phyloP scores from a whole-genome alignment of 2,797 vertebrate genomes.

The Notamacropus eugenii region DNA sequence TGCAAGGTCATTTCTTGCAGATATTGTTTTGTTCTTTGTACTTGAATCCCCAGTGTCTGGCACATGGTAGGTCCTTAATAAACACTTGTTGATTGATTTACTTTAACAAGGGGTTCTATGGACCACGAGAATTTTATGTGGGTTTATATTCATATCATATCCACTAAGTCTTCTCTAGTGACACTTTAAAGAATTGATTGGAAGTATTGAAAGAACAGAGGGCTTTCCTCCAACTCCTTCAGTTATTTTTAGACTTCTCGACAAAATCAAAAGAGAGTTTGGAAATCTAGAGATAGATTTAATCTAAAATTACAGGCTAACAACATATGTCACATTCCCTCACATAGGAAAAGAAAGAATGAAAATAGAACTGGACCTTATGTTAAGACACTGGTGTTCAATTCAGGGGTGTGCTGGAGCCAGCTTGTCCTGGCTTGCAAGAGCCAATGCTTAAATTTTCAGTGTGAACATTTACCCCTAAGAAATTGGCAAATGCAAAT shows the following conservation, averaged over 20 bases:
- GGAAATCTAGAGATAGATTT: conserved; percentile 52
- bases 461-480: not conserved
- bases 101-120: not conserved
- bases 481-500: not conserved
- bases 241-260: conserved; percentile 9
- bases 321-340: not conserved
- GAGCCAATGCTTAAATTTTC: not conserved
- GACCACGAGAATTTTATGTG: not conserved
- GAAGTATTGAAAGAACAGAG: not conserved
- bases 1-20: not conserved
- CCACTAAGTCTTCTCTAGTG: not conserved
- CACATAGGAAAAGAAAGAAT: not conserved
- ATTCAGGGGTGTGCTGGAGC: not conserved
- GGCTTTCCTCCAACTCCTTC: conserved; percentile 1
- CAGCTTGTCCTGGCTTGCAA: not conserved
- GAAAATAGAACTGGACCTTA: not conserved
- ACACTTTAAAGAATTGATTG: conserved; percentile 13
- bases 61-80: not conserved
- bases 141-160: conserved; percentile 22
- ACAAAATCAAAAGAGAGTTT: conserved; percentile 22
- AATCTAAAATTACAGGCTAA: conserved; percentile 49
- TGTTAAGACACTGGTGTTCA: not conserved
- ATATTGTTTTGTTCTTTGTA: not conserved
- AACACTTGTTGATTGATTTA: not conserved
- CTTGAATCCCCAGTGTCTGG: not conserved